phyloP scores from a whole-genome alignment of 2,113 vertebrate genomes.

The Anguilla japonica region DNA sequence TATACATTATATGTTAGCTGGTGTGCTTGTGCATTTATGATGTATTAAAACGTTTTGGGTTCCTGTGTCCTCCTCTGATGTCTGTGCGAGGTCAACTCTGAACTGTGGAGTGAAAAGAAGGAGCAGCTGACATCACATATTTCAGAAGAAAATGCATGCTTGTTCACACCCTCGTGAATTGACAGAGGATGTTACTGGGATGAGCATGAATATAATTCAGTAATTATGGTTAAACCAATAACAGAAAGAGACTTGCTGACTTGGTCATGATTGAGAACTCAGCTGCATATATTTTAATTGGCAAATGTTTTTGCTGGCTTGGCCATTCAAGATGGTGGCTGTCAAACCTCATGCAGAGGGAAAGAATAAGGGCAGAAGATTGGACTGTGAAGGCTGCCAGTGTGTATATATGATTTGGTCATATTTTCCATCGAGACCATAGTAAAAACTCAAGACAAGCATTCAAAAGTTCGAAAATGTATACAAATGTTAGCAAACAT shows the following conservation, averaged over 20 bases:
- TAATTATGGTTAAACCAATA: too few relatives aligned
- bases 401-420: neutral
- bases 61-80: constrained; percentile 22
- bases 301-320: constrained; percentile 18
- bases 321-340: constrained; percentile 11
- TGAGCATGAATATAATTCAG: too few relatives aligned
- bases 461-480: constrained; percentile 83
- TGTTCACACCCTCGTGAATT: too few relatives aligned
- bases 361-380: neutral
- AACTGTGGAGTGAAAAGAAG: too few relatives aligned
- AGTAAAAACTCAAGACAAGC: constrained; percentile 45
- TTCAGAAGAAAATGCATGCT: too few relatives aligned
- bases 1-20: neutral
- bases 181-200: too few relatives aligned
- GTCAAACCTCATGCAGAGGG: neutral
- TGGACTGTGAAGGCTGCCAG: neutral
- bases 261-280: constrained; percentile 17
- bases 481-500: neutral
- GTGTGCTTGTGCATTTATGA: constrained; percentile 53
- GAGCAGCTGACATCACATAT: too few relatives aligned
- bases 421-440: neutral
- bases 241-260: too few relatives aligned
- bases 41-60: too few relatives aligned
- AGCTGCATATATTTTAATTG: constrained; percentile 35
- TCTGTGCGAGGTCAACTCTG: too few relatives aligned